Base-by-base conservation (phyloP, 2,888 invertebrate species). In the Dione juno region DNA sequence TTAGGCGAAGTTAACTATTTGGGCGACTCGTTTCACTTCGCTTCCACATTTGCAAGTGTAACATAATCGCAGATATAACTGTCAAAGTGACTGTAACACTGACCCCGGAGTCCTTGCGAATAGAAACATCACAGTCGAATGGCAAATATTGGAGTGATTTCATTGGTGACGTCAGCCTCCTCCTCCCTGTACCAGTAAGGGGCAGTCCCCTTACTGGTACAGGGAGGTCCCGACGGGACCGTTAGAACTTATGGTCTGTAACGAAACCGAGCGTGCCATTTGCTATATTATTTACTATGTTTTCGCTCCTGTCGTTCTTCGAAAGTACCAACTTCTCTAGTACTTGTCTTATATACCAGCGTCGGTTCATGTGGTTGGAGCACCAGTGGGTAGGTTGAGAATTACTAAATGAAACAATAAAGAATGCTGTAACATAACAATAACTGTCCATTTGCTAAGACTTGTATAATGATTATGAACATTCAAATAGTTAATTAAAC, bases 241-340 rank as follows among this genome's bases (percentile, higher is more conserved):
- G 54, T 66, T 19, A 45, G 41, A 53, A 14, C 10, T 37, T 43
- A 61, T 61, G 21, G 63, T 14, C 41, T 37, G 45, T 41, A 35
- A 45, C 53, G 43, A 53, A 53, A 37, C 35, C 28, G 28, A 16
- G 21, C 52, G 37, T n/a, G 50, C 45, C 19, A 45, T 45, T 61
- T 45, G 50, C 16, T 43, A 53, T 63, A 61, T 67, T 61, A 53
- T 54, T 61, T 53, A 37, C 10, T 21, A 57, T 37, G 37, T 48
- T 48, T 63, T 16, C 16, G 2, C n/a, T 58, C 14, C 13, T 53
- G 16, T 10, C 40, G 19, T 14, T n/a, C 11, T 35, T 10, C n/a
- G 16, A 54, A n/a, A 37, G n/a, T 14, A 53, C 8, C 35, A n/a
- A 10, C 37, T 28, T 28, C 3, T 28, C 28, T 28, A 3, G 3